Percentiles rank a stretch among this genome's conserved stretches.
Evolutionary conservation across 1,140 invertebrate genomes (phyloP).

Genomic region (Patella vulgata): DNA sequence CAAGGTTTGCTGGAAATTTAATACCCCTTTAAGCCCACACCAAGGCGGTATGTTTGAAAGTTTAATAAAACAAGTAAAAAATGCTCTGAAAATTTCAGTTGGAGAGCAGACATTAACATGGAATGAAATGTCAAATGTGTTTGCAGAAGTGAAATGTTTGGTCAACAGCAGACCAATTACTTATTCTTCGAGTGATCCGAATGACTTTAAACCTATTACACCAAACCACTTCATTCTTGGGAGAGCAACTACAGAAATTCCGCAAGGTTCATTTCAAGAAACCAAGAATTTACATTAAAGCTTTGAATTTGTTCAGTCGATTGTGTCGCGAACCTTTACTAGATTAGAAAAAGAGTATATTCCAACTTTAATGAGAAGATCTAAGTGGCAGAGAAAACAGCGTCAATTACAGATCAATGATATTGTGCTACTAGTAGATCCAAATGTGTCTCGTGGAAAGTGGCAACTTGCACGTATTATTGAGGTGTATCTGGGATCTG

Average conservation of each 20-base stretch:
- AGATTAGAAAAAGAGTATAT: neutral
- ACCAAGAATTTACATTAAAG: neutral
- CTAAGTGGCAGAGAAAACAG: no score
- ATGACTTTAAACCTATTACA: neutral
- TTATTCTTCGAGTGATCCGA: neutral
- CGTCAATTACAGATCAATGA: no score
- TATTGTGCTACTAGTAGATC: no score
- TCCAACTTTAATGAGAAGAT: neutral
- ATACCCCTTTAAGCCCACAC: constrained; percentile 10
- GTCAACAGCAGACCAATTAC: constrained; percentile 1
- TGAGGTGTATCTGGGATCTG: no score
- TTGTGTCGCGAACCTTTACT: neutral
- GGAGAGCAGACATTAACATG: neutral
- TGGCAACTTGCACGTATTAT: no score
- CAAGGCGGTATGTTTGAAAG: constrained; percentile 12
- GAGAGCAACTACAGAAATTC: constrained; percentile 2
- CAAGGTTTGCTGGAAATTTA: constrained; percentile 12
- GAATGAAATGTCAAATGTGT: constrained; percentile 1
- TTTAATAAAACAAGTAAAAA: constrained; percentile 11
- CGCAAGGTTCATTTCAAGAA: neutral
- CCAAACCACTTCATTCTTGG: constrained; percentile 6
- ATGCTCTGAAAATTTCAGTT: neutral
- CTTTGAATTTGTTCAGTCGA: constrained; percentile 2
- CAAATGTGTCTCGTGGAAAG: no score
- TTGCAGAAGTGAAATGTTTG: constrained; percentile 3